phyloP scores from a whole-genome alignment of 2,888 invertebrate genomes.

The Heliothis peltigera region DNA sequence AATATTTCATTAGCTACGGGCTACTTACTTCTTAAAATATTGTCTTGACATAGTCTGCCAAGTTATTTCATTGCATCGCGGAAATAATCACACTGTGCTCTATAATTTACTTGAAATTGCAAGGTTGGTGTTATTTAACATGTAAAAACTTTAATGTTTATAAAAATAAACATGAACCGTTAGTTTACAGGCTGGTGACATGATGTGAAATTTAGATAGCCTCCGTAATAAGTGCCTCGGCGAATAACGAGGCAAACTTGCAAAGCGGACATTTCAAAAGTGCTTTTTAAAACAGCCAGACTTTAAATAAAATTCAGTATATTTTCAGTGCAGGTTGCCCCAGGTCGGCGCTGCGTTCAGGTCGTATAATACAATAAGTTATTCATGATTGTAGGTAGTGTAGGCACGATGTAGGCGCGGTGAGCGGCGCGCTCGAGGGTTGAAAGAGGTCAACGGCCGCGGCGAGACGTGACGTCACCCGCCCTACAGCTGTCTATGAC shows the following conservation, averaged over 20 bases:
- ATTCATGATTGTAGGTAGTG: conserved; percentile 80
- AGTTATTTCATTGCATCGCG: conserved; percentile 31
- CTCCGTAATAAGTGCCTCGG: conserved; percentile 26
- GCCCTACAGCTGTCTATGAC: conserved; percentile 89
- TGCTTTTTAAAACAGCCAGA: conserved; percentile 18
- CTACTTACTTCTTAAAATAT: neutral
- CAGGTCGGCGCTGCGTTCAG: conserved; percentile 81
- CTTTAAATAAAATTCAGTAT: conserved; percentile 52
- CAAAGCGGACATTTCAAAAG: conserved; percentile 28
- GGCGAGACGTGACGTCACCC: conserved; percentile 86
- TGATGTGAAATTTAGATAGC: conserved; percentile 30
- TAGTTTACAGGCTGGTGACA: conserved; percentile 35
- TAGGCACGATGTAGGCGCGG: conserved; percentile 70
- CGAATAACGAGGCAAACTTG: conserved; percentile 30
- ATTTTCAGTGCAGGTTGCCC: conserved; percentile 81
- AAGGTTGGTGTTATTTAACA: conserved; percentile 25
- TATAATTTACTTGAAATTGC: conserved; percentile 42
- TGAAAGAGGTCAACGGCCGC: conserved; percentile 83
- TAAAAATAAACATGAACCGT: conserved; percentile 29
- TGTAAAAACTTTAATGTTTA: conserved; percentile 11
- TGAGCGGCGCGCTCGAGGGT: conserved; percentile 74
- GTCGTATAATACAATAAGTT: conserved; percentile 79
- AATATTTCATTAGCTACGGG: neutral
- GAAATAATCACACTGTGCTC: conserved; percentile 38
- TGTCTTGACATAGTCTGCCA: conserved; percentile 26